Base-by-base conservation (phyloP, 2,113 vertebrate genomes). In the Cepphus grylle region DNA sequence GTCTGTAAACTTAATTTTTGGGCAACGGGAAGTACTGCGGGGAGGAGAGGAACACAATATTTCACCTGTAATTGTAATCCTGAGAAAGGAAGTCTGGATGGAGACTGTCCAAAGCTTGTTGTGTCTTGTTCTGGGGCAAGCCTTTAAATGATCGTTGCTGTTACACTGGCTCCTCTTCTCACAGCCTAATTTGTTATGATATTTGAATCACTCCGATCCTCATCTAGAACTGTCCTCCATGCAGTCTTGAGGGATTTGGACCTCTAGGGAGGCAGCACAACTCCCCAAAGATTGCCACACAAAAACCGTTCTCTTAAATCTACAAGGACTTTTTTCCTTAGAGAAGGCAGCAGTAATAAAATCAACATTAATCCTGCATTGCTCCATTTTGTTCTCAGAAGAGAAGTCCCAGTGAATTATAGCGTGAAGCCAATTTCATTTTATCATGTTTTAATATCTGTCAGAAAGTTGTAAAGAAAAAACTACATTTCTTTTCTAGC, bases 391-490 rank as follows among this genome's bases (percentile, higher is more conserved):
- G 0, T 49, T 95, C 91, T 93, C 66, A 61, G 65, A 61, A 96
- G 77, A 78, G 58, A 91, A 16, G 4, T 62, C 62, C 77, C 32
- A 42, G 52, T 73, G 83, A 94, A 80, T 86, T 83, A 89, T 11
- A 93, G 38, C 8, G 1, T 59, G 50, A 91, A 82, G 17, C 18
- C 50, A 52, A 86, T 93, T 91, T 70, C 74, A 63, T 95, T 96
- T 93, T 94, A 94, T 91, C 74, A 43, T 67, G 25, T 85, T 92
- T 92, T 84, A 94, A 69, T 94, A 82, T 87, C 94, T 93, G 61
- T 82, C 81, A 86, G 67, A 84, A 95, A 67, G 62, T 61, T 77
- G 70, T 58, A 45, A 91, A 93, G 76, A 47, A 78, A 78, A 80
- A 50, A 18, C 8, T 69, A 15, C 5, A 26, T 91, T 82, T 81